Conservation (phyloP, 2,113 vertebrate genomes). For the Tichodroma muraria region DNA sequence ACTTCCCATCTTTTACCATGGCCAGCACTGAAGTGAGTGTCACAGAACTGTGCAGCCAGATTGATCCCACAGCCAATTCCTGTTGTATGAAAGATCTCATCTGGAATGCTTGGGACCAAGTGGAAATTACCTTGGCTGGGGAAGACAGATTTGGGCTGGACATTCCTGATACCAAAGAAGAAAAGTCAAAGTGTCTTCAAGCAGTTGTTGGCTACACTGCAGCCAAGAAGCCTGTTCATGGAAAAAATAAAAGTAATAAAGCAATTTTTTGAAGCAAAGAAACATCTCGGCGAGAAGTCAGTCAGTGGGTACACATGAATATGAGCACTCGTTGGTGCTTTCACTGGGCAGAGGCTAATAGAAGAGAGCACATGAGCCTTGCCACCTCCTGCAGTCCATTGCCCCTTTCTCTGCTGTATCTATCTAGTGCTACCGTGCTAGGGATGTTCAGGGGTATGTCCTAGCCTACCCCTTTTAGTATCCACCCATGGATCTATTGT, state of each 20-base stretch:
- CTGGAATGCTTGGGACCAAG: neutral
- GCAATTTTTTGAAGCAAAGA: neutral
- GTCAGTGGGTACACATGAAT: neutral
- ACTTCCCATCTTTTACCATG: neutral
- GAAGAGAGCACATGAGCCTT: neutral
- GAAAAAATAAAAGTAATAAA: neutral
- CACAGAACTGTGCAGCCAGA: neutral
- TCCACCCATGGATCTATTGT: neutral
- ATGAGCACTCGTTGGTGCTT: fast-evolving
- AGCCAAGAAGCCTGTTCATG: neutral
- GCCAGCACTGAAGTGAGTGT: neutral
- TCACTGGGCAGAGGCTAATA: neutral
- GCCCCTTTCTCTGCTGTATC: neutral
- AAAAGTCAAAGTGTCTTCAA: neutral
- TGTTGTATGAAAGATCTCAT: neutral
- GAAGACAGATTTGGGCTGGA: neutral
- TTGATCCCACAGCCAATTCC: neutral
- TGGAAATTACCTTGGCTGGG: neutral
- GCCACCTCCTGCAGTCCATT: neutral
- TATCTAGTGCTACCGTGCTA: neutral
- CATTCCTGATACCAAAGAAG: neutral
- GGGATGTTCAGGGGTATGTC: neutral
- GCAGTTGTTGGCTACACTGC: neutral
- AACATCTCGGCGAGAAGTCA: neutral
- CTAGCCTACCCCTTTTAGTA: neutral